Conservation (phyloP, 2,888 invertebrate species). For the Lepidochitona cinerea region DNA sequence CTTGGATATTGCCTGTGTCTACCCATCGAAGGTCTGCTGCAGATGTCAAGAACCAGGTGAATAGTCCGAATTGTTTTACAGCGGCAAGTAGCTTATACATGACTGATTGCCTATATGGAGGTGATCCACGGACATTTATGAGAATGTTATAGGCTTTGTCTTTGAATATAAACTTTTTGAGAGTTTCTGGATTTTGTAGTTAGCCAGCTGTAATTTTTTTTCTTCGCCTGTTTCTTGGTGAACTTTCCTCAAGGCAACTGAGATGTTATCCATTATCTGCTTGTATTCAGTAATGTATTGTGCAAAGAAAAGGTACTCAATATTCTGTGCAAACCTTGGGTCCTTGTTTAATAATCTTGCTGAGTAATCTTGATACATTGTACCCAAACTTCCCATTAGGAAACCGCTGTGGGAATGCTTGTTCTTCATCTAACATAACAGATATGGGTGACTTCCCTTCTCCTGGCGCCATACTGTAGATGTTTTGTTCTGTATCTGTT, state of each 20-base stretch:
- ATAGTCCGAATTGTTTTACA: background rate
- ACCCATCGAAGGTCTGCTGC: background rate
- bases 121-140: background rate
- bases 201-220: constrained; percentile 21
- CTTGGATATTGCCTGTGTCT: background rate
- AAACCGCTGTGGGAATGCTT: constrained; percentile 26
- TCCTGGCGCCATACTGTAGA: constrained; percentile 21
- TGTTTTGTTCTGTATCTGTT: constrained; percentile 13
- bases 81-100: constrained; percentile 1
- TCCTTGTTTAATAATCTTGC: constrained; percentile 24
- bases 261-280: constrained; percentile 40
- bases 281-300: no score
- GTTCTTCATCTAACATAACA: constrained; percentile 18
- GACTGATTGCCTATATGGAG: constrained; percentile 7
- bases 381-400: constrained; percentile 24
- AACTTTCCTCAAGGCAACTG: constrained; percentile 27
- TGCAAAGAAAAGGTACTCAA: no score
- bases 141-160: constrained; percentile 1
- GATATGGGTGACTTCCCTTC: constrained; percentile 16
- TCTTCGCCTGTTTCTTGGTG: constrained; percentile 21
- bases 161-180: background rate
- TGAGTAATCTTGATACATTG: background rate
- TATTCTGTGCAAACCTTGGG: constrained; percentile 26
- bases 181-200: background rate
- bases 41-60: constrained; percentile 2